phyloP scores from a whole-genome alignment of 1,140 invertebrate species.

The Spodoptera frugiperda region DNA sequence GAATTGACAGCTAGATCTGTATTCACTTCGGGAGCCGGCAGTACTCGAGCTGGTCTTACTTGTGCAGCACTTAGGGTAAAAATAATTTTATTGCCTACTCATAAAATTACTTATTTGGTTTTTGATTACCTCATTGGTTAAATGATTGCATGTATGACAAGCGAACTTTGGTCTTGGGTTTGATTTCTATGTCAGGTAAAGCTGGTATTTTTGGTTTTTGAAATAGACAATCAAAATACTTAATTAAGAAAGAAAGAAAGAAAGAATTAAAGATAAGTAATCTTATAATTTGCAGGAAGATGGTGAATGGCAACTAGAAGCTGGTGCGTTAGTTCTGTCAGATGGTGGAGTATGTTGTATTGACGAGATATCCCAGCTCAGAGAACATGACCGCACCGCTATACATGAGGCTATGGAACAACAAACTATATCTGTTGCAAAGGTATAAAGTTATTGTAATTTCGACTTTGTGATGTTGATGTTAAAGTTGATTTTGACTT shows the following conservation, averaged over 20 bases:
- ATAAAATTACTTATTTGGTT: no score
- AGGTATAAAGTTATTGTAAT: conserved; percentile 83
- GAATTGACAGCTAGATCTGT: conserved; percentile 92
- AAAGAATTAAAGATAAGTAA: no score
- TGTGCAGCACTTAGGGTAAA: conserved; percentile 91
- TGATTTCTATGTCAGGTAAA: no score
- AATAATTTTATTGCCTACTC: no score
- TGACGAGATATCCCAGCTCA: conserved; percentile 95
- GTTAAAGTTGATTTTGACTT: not conserved
- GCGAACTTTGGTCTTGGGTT: no score
- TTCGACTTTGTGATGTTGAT: not conserved
- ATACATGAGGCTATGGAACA: conserved; percentile 98
- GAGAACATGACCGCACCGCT: conserved; percentile 92
- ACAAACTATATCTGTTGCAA: conserved; percentile 95
- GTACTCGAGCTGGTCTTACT: conserved; percentile 95
- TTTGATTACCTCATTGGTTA: no score
- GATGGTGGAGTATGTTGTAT: conserved; percentile 97
- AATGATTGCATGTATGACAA: no score
- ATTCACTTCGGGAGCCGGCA: conserved; percentile 94
- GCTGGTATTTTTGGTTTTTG: no score
- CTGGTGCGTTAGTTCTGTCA: conserved; percentile 93
- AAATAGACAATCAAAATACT: no score
- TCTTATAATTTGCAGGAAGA: conserved; percentile 87
- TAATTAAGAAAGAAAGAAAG: no score
- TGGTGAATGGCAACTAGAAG: conserved; percentile 95